Evolutionary conservation across 1,140 invertebrate genomes (phyloP), one percentile per base, ranked within the genome.

Genomic region (Rhizoglyphus robini): DNA sequence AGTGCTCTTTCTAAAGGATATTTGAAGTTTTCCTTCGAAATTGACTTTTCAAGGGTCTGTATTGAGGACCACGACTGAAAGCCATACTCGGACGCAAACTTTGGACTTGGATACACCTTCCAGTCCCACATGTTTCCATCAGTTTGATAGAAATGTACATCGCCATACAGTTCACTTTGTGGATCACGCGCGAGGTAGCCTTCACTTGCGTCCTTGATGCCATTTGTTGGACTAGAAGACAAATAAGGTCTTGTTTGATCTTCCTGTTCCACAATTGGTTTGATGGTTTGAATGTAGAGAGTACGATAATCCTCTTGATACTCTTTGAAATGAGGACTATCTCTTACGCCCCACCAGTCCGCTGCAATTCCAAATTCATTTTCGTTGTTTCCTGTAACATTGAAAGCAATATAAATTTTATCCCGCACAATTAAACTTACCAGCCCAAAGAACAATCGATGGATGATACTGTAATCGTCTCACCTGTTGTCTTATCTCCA

Each of bases 331-430:
- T n/a, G n/a, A 62, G 3, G 8, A 34, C 23, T 41, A 64, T 15
- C 31, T 48, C 46, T 5, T 23, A 20, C n/a, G n/a, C n/a, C n/a
- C 72, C 72, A 82, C 91, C 91, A 95, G 73, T 90, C 85, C 36
- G 83, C 82, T 46, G 82, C 79, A 1, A 98, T 75, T 0, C 90
- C 92, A 29, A 83, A 85, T 81, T 99, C 95, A 74, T 98, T 98
- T 78, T 99, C 96, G 76, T 99, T 99, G 74, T 98, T 99, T 3
- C 89, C n/a, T n/a, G n/a, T n/a, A n/a, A n/a, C n/a, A n/a, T n/a
- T n/a, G n/a, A n/a, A n/a, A n/a, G n/a, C n/a, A n/a, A n/a, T n/a
- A n/a, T n/a, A n/a, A n/a, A n/a, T n/a, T n/a, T n/a, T n/a, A n/a
- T n/a, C n/a, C n/a, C n/a, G n/a, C n/a, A n/a, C n/a, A n/a, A n/a